Evolutionary conservation across 2,113 vertebrate genomes (phyloP).

Genomic region (Thunnus thynnus): DNA sequence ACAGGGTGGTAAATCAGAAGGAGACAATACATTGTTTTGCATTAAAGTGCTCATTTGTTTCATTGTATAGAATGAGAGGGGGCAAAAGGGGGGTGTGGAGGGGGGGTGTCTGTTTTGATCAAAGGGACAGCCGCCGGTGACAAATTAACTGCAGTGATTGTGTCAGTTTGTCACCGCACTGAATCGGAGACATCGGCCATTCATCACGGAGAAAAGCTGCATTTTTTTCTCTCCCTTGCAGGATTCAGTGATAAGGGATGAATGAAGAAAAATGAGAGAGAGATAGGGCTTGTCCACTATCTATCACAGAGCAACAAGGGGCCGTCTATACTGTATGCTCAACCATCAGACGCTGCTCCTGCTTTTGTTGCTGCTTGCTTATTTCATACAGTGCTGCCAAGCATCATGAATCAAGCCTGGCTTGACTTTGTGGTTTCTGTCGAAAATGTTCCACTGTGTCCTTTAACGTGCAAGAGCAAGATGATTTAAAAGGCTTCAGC

Average conservation of each 20-base stretch:
- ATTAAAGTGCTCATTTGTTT: conserved; percentile 20
- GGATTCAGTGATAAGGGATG: conserved; percentile 45
- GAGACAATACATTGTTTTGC: conserved; percentile 5
- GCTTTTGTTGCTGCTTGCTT: conserved; percentile 12
- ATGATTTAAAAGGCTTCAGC: conserved; percentile 27
- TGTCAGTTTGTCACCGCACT: conserved; percentile 59
- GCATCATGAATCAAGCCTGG: conserved; percentile 45
- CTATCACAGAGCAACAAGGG: conserved; percentile 45
- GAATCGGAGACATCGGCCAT: conserved; percentile 44
- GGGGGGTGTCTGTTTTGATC: conserved; percentile 31
- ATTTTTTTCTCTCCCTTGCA: not conserved
- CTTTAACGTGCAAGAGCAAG: conserved; percentile 1
- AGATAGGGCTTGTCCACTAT: conserved; percentile 43
- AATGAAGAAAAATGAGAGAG: conserved; percentile 69
- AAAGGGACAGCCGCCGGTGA: conserved; percentile 43
- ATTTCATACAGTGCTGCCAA: conserved; percentile 13
- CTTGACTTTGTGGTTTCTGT: conserved; percentile 42
- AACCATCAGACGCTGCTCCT: conserved; percentile 13
- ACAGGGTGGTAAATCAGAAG: not conserved
- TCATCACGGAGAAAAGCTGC: conserved; percentile 40
- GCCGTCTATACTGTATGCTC: not conserved
- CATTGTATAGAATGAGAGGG: conserved; percentile 2
- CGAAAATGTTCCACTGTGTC: conserved; percentile 30
- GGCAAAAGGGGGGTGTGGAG: too few relatives aligned
- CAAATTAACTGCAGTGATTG: conserved; percentile 60